Evolutionary conservation across 2,797 vertebrate species (phyloP).

Genomic region (Parambassis ranga): DNA sequence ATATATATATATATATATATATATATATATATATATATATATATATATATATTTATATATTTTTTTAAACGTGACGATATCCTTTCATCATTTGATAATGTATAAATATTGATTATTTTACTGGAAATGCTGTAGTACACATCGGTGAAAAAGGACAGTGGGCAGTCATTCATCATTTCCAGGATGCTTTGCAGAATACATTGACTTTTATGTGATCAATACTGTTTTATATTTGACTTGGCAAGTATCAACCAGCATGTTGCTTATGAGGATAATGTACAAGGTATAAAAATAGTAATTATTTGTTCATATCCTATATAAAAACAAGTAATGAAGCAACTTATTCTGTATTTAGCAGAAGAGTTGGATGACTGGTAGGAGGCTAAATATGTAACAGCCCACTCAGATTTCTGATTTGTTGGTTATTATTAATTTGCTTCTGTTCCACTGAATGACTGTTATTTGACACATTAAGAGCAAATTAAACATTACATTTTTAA

Average conservation of each 20-base stretch:
- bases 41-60: too few relatives aligned
- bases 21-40: too few relatives aligned
- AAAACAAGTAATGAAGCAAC: not conserved
- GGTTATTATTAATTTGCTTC: not conserved
- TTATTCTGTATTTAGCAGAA: not conserved
- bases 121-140: not conserved
- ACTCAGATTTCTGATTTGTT: not conserved
- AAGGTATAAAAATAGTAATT: too few relatives aligned
- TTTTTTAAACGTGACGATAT: too few relatives aligned
- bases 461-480: not conserved
- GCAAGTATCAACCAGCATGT: too few relatives aligned
- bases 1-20: too few relatives aligned
- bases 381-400: not conserved
- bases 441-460: not conserved
- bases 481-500: conserved; percentile 5
- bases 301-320: not conserved
- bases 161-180: not conserved
- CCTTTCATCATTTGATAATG: not conserved
- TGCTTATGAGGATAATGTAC: too few relatives aligned
- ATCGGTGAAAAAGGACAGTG: too few relatives aligned
- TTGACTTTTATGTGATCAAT: not conserved
- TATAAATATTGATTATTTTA: not conserved
- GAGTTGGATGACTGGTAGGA: not conserved
- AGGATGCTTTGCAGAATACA: not conserved
- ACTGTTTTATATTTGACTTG: not conserved